Evolutionary conservation across 2,888 invertebrate genomes (phyloP), one percentile per base, ranked within the genome.

Genomic region (Tetragonisca angustula): DNA sequence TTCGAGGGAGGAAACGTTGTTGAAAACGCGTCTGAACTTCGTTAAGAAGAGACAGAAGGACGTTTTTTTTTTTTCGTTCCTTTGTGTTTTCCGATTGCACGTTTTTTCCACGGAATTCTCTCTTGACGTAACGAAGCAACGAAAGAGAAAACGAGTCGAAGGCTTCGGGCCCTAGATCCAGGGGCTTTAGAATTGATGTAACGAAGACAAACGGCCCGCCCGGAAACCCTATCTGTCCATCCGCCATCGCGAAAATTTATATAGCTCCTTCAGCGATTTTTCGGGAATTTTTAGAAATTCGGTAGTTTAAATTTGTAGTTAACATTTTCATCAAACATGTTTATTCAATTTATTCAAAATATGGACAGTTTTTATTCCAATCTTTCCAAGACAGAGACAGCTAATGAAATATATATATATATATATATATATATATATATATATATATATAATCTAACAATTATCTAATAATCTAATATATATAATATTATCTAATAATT

Each of bases 41-140:
- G 88, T 90, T 86, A 86, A 83, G 81, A 79, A 78, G 76, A 87
- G 88, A 82, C 83, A 81, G 82, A 84, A 80, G 76, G 70, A 81
- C 43, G 43, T 43, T 79, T 75, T 71, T 64, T 24, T 24, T 13
- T 2, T 17, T 11, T 32, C 27, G 2, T 27, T 59, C n/a, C 32
- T 32, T 32, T 32, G 62, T 54, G 43, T 54, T 24, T 73, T 69
- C 21, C 19, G 56, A 15, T n/a, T 56, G n/a, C 56, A 56, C 11
- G 2, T 59, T 5, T 15, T 15, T 2, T 15, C 21, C 2, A 5
- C 56, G 5, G 15, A 59, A 15, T 59, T 56, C 13, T n/a, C 15
- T 59, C n/a, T 15, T 21, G 71, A 68, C 61, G 54, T 65, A 71
- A 76, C 76, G 59, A 87, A 87, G 87, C 88, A 88, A 88, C 24